Conservation (phyloP, 2,113 vertebrate species). For the Oreochromis niloticus region DNA sequence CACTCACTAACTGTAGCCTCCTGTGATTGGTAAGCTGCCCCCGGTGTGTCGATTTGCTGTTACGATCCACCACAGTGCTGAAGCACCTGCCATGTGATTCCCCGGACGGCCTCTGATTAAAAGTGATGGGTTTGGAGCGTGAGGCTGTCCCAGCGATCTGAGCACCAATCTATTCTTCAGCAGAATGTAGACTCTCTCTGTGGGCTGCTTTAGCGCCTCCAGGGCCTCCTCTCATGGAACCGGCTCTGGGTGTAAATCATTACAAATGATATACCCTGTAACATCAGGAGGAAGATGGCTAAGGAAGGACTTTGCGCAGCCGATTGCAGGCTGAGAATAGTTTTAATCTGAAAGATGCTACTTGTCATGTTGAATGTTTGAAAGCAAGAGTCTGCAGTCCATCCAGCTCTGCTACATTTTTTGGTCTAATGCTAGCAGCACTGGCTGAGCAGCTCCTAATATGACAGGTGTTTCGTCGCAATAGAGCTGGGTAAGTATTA, state of each 20-base stretch:
- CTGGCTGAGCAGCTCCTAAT: background rate
- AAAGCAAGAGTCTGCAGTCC: conserved; percentile 43
- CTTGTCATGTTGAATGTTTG: conserved; percentile 64
- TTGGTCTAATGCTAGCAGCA: conserved; percentile 5
- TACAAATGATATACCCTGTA: conserved; percentile 72
- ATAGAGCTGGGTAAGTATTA: background rate
- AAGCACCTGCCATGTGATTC: conserved; percentile 65
- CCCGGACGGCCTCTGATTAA: conserved; percentile 64
- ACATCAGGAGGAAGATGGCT: conserved; percentile 50
- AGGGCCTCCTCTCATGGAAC: conserved; percentile 56
- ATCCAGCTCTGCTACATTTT: conserved; percentile 20
- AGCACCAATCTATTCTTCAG: conserved; percentile 57
- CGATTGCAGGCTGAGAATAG: conserved; percentile 21
- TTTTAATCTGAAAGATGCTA: conserved; percentile 56
- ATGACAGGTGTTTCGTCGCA: conserved; percentile 7
- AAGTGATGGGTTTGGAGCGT: conserved; percentile 72
- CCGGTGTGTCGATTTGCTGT: conserved; percentile 53
- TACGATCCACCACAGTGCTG: conserved; percentile 54
- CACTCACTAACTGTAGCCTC: conserved; percentile 14
- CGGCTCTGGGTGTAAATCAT: conserved; percentile 69
- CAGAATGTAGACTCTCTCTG: conserved; percentile 44
- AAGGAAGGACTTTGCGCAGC: conserved; percentile 11
- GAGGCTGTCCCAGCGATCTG: conserved; percentile 60
- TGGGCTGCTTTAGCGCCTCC: conserved; percentile 30
- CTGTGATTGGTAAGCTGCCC: conserved; percentile 44